These are phyloP conservation scores for Scrobipalpa costella DNA, from an alignment of 2,888 invertebrate species.

Conservation along the genomic window DNA sequence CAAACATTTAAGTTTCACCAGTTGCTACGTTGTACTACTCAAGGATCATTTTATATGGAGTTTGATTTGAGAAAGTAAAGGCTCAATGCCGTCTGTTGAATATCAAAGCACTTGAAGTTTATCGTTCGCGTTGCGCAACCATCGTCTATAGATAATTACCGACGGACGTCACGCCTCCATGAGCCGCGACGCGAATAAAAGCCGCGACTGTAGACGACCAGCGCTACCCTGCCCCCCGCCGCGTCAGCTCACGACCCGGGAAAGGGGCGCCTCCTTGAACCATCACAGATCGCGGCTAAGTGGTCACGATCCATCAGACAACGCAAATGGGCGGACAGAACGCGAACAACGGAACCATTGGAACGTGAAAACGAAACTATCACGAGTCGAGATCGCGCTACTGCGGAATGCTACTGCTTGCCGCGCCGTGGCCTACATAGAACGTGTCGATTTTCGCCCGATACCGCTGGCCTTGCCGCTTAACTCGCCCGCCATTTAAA, in stretches of 20 bases:
- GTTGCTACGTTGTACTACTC: neutral
- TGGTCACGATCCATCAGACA: slow-evolving; percentile 57
- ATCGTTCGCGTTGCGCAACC: slow-evolving; percentile 68
- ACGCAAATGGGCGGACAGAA: slow-evolving; percentile 61
- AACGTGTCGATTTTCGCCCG: slow-evolving; percentile 72
- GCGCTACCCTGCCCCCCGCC: slow-evolving; percentile 36
- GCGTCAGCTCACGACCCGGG: slow-evolving; percentile 40
- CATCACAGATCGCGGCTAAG: slow-evolving; percentile 46
- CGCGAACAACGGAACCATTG: slow-evolving; percentile 62
- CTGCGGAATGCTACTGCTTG: slow-evolving; percentile 64
- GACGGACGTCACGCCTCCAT: slow-evolving; percentile 57
- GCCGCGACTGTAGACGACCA: slow-evolving; percentile 48
- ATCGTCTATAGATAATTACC: slow-evolving; percentile 59
- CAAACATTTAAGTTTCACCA: slow-evolving; percentile 8
- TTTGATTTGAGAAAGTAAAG: slow-evolving; percentile 63
- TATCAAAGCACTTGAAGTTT: slow-evolving; percentile 61
- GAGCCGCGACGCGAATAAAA: slow-evolving; percentile 54
- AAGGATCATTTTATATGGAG: slow-evolving; percentile 44
- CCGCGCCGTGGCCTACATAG: slow-evolving; percentile 67
- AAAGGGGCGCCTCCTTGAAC: slow-evolving; percentile 52
- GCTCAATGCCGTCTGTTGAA: slow-evolving; percentile 57
- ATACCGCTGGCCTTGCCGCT: slow-evolving; percentile 73
- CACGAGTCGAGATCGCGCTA: slow-evolving; percentile 69
- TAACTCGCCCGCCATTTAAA: slow-evolving; percentile 68
- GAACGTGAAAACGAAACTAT: slow-evolving; percentile 76